Evolutionary conservation across 37 sponge, comb jelly and placozoan genomes (phyloP).

Genomic region (Hexactinellida sp.): DNA sequence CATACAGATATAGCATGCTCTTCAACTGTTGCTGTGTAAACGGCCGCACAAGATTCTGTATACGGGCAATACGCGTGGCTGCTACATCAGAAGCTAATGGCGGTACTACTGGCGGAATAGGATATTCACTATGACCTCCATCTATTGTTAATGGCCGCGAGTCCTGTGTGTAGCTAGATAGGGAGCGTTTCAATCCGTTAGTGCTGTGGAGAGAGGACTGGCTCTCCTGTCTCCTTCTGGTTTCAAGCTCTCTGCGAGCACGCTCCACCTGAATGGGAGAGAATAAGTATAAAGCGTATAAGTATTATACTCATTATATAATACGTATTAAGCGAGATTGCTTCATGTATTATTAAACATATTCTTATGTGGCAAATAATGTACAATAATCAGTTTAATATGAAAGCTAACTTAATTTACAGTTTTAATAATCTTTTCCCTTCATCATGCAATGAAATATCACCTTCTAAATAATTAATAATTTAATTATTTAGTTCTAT

Average conservation of each 20-base stretch:
- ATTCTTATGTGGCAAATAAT: too few relatives aligned
- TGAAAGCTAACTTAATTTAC: too few relatives aligned
- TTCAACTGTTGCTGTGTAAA: slow-evolving; percentile 67
- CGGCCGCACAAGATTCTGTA: slow-evolving; percentile 65
- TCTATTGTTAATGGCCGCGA: neutral
- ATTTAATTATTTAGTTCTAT: too few relatives aligned
- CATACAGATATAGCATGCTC: slow-evolving; percentile 50
- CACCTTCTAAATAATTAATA: too few relatives aligned
- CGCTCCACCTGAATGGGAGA: neutral
- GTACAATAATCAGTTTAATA: too few relatives aligned
- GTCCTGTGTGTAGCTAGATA: neutral
- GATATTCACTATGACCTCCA: neutral
- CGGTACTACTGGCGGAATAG: neutral
- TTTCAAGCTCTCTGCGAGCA: neutral
- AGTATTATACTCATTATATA: neutral
- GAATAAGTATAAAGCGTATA: too few relatives aligned
- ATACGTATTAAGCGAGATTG: too few relatives aligned
- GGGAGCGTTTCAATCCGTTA: neutral
- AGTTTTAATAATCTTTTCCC: too few relatives aligned
- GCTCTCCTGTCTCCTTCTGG: neutral
- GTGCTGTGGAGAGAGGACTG: neutral
- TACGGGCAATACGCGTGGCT: slow-evolving; percentile 41
- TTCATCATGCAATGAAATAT: too few relatives aligned
- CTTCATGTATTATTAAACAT: too few relatives aligned
- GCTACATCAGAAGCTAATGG: slow-evolving; percentile 27